These are phyloP conservation scores for Sebastes itinus DNA, from an alignment of 2,797 vertebrate genomes.

Conservation along the genomic window DNA sequence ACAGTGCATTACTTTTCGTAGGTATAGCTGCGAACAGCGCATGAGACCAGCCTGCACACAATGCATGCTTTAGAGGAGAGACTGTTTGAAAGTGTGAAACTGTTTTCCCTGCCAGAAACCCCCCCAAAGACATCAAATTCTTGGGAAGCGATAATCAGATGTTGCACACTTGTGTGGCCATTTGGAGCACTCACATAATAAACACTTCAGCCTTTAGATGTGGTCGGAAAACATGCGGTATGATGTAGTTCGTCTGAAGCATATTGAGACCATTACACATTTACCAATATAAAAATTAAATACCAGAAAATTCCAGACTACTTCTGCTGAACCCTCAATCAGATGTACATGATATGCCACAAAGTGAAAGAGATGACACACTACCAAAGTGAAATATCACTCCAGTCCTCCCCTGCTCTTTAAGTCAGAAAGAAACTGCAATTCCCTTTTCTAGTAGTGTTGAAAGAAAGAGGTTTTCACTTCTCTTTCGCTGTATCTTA, in stretches of 20 bases:
- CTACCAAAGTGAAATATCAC: slow-evolving; percentile 10
- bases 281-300: background rate
- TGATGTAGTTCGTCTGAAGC: background rate
- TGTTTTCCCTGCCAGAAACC: background rate
- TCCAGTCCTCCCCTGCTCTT: background rate
- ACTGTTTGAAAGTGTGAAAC: background rate
- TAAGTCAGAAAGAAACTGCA: background rate
- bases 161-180: background rate
- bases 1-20: no score
- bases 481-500: background rate
- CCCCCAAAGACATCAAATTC: background rate
- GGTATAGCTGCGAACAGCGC: no score
- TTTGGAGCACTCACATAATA: background rate
- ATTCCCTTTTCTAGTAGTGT: background rate
- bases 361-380: background rate
- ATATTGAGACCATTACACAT: background rate
- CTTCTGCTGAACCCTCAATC: background rate
- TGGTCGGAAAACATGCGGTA: background rate
- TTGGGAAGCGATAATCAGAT: background rate
- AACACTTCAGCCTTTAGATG: background rate
- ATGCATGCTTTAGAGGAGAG: background rate
- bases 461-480: background rate
- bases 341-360: background rate
- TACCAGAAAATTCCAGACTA: background rate
- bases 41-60: background rate